Base-by-base conservation (phyloP, 2,888 invertebrate species). In the Orthosia gracilis region DNA sequence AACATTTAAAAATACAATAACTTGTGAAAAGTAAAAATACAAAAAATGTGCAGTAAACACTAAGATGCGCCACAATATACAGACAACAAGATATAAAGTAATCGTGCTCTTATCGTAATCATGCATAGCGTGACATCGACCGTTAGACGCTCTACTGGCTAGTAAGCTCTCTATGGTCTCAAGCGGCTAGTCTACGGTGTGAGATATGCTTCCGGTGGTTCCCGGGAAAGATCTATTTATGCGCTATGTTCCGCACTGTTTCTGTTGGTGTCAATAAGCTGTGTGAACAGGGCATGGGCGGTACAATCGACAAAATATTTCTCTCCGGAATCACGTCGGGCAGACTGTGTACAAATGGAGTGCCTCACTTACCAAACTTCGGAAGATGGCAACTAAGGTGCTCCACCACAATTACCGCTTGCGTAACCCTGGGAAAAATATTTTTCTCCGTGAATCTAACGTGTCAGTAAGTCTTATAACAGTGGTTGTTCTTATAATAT, bases 371-470 rank as follows among this genome's bases (percentile, higher is more conserved):
- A 96, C 96, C 96, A 95, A 96, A 96, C 95, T 95, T 96, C 96
- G 94, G 95, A 95, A 93, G 96, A 96, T 96, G 96, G 96, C 96
- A 96, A 96, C 93, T 96, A 96, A 96, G 96, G 96, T 96, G 94
- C 96, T 96, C 96, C 96, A 96, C 96, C 96, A 96, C 96, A 96
- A 94, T 94, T 96, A 96, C 96, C 96, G 96, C 96, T 96, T 96
- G 96, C 96, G 96, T 96, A 96, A 96, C 96, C 96, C 96, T 96
- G 96, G 96, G 96, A 92, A 96, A 96, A 96, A 96, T 96, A 96
- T 96, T 96, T 93, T 95, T 96, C 94, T 95, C 96, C 96, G 96
- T 96, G 95, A 96, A 96, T 96, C 96, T 96, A 96, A 96, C 96
- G 96, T 96, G 96, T 94, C 94, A 95, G 94, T 94, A 91, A 94